Conservation (phyloP, 2,888 invertebrate genomes). For the Dioctria linearis region DNA sequence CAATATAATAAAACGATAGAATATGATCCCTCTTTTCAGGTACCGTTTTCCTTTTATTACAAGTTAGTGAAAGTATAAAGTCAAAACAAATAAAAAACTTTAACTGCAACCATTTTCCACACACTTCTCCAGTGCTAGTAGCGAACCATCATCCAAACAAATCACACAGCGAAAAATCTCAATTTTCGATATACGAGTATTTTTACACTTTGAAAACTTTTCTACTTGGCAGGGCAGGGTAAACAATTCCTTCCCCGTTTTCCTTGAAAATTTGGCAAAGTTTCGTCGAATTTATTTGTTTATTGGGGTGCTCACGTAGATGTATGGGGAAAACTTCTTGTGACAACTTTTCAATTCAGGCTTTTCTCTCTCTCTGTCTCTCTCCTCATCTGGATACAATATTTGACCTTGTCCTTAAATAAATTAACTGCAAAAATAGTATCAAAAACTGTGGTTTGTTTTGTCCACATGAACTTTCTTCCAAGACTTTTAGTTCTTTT, state of each 20-base stretch:
- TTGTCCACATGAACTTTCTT: constrained; percentile 8
- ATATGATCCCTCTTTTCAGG: too few species aligned
- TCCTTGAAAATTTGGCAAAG: background rate
- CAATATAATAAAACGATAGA: too few species aligned
- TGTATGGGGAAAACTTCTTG: constrained; percentile 26
- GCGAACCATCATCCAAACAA: too few species aligned
- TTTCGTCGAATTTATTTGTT: constrained; percentile 28
- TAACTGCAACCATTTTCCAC: too few species aligned
- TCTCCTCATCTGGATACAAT: constrained; percentile 1
- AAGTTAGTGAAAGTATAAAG: too few species aligned
- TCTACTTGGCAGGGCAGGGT: background rate
- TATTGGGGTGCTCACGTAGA: constrained; percentile 4
- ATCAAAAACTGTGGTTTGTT: background rate
- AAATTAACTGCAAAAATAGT: constrained; percentile 22
- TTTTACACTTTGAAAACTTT: constrained; percentile 9
- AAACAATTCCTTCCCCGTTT: constrained; percentile 6
- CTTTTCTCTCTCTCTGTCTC: too few species aligned
- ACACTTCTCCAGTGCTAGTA: too few species aligned
- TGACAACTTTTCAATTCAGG: constrained; percentile 34
- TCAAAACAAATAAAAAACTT: too few species aligned
- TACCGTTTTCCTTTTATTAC: too few species aligned
- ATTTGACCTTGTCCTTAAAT: constrained; percentile 37
- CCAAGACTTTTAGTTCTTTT: background rate
- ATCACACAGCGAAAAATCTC: background rate
- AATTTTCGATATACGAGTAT: background rate